phyloP scores from a whole-genome alignment of 1,140 invertebrate species.

The Mycetomoellerius zeteki region DNA sequence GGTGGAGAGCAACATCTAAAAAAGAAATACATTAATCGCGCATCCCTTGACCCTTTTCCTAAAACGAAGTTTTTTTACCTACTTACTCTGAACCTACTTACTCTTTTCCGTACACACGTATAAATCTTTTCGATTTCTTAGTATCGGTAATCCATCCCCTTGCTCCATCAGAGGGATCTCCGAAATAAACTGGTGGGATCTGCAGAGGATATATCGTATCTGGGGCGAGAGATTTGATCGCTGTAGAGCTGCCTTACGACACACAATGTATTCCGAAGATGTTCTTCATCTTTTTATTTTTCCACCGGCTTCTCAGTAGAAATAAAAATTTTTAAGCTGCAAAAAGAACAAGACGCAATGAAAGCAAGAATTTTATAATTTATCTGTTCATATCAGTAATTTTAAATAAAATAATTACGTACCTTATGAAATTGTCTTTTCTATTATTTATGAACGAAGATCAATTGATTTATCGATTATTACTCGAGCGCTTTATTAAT shows the following conservation, averaged over 20 bases:
- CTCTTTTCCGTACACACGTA: background rate
- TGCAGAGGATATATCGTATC: constrained; percentile 16
- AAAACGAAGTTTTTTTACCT: background rate
- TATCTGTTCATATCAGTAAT: background rate
- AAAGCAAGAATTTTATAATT: background rate
- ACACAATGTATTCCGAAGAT: background rate
- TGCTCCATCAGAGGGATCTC: background rate
- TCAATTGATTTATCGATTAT: background rate
- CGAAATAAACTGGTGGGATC: constrained; percentile 25
- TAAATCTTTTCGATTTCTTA: background rate
- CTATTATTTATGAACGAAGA: background rate
- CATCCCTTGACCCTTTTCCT: too few species aligned
- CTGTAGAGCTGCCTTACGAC: background rate
- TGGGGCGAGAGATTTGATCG: constrained; percentile 19
- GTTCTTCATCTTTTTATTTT: background rate
- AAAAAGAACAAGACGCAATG: background rate
- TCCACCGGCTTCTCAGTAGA: background rate
- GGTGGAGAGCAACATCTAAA: constrained; percentile 8
- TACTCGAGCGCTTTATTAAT: background rate
- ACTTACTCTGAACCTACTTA: background rate
- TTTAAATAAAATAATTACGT: background rate
- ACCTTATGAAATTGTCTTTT: background rate
- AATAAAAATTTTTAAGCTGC: constrained; percentile 2
- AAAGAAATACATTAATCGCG: constrained; percentile 25
- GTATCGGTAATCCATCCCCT: background rate